Conservation (phyloP, 1,140 invertebrate genomes). For the Drosophila lini region DNA sequence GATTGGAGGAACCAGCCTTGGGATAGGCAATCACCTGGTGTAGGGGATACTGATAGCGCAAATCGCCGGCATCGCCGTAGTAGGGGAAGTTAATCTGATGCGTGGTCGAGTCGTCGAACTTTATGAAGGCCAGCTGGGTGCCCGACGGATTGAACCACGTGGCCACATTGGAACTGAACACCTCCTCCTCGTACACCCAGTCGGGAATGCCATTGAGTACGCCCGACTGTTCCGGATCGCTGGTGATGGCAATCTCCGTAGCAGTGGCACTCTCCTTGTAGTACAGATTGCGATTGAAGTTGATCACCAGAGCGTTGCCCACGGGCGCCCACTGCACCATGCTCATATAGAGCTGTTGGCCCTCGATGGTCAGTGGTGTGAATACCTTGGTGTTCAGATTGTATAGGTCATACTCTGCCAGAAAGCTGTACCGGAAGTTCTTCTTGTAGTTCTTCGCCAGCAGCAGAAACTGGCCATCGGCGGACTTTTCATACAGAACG, state of each 20-base stretch:
- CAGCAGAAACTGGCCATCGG: constrained; percentile 69
- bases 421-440: constrained; percentile 88
- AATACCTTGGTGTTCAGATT: constrained; percentile 84
- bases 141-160: constrained; percentile 95
- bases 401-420: constrained; percentile 86
- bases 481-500: constrained; percentile 74
- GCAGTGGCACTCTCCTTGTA: constrained; percentile 86
- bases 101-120: constrained; percentile 92
- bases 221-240: constrained; percentile 85
- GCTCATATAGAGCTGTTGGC: constrained; percentile 49
- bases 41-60: constrained; percentile 89
- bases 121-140: constrained; percentile 91
- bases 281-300: constrained; percentile 92
- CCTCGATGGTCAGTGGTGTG: constrained; percentile 56
- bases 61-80: constrained; percentile 88
- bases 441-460: constrained; percentile 78
- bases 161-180: constrained; percentile 93
- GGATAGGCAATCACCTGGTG: constrained; percentile 92
- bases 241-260: constrained; percentile 86
- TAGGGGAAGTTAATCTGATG: constrained; percentile 88
- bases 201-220: constrained; percentile 92
- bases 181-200: constrained; percentile 95
- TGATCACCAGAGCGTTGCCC: constrained; percentile 89
- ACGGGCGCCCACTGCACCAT: constrained; percentile 79
- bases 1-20: constrained; percentile 87